These are phyloP conservation scores for Exocentrus adspersus DNA, from an alignment of 2,888 invertebrate species.

Conservation along the genomic window DNA sequence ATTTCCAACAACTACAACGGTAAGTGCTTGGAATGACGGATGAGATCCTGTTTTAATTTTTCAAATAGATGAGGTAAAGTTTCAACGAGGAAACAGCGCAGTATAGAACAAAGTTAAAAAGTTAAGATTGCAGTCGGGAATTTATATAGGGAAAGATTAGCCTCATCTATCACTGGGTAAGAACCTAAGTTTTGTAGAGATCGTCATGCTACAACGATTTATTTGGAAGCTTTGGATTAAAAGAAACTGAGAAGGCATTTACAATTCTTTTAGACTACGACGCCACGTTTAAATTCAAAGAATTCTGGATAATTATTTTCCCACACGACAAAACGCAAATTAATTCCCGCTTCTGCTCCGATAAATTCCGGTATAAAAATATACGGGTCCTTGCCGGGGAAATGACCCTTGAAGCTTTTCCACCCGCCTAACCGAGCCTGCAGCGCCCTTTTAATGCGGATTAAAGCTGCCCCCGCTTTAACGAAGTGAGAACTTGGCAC, in stretches of 20 bases:
- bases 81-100: background rate
- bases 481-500: background rate
- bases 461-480: background rate
- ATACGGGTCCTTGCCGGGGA: background rate
- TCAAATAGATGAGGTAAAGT: background rate
- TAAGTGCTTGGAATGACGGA: slow-evolving; percentile 62
- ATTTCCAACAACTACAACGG: slow-evolving; percentile 80
- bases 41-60: background rate
- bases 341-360: no score
- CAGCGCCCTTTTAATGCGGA: background rate
- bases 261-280: no score
- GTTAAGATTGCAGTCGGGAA: no score
- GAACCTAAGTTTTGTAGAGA: no score
- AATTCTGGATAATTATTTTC: no score
- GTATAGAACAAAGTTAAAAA: background rate
- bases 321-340: no score
- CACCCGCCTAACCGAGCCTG: background rate
- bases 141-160: no score
- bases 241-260: no score
- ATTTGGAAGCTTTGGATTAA: no score
- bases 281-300: no score
- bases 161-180: no score
- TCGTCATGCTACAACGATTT: no score
- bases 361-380: background rate
- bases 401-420: background rate